Conservation (phyloP, 2,797 vertebrate genomes). For the Melanotaenia trifasciata region DNA sequence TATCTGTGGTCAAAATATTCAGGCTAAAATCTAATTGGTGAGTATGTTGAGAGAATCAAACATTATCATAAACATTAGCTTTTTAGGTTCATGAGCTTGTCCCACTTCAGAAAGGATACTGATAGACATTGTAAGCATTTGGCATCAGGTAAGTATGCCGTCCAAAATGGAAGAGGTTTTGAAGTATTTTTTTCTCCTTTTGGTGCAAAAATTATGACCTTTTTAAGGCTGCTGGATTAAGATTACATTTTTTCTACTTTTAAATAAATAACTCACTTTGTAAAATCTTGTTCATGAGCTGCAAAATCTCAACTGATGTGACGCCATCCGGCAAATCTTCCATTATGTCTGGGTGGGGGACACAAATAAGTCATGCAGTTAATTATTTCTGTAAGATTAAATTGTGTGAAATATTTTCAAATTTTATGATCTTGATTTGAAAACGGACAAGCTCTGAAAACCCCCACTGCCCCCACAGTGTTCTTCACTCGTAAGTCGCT, state of each 20-base stretch:
- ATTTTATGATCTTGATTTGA: conserved; percentile 10
- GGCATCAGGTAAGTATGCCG: no score
- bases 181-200: not conserved
- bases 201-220: not conserved
- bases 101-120: not conserved
- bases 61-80: not conserved
- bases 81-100: not conserved
- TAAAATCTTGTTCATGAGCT: conserved; percentile 3
- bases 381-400: conserved; percentile 13
- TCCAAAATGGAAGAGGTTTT: not conserved
- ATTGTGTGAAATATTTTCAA: not conserved
- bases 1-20: not conserved
- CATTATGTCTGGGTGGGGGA: conserved; percentile 1
- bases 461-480: not conserved
- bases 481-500: not conserved
- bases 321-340: conserved; percentile 11
- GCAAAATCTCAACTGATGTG: conserved; percentile 11
- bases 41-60: not conserved
- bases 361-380: not conserved
- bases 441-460: not conserved
- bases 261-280: conserved; percentile 9
- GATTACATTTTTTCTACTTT: not conserved
- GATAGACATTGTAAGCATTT: not conserved
- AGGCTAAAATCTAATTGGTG: not conserved
- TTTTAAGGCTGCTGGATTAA: not conserved